These are phyloP conservation scores for Gadus chalcogrammus DNA, from an alignment of 2,113 vertebrate genomes.

Conservation along the genomic window DNA sequence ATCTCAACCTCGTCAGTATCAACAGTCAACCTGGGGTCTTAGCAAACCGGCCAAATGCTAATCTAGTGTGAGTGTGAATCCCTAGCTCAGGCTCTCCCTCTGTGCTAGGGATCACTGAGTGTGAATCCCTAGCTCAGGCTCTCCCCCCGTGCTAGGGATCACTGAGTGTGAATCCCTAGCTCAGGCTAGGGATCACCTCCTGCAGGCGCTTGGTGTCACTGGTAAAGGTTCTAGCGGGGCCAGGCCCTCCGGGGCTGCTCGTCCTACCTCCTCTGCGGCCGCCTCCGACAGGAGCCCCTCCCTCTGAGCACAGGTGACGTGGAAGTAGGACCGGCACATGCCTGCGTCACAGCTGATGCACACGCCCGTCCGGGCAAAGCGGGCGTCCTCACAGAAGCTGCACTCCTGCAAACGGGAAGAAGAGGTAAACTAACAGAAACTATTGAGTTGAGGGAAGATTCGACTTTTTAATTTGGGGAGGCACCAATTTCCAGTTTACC, in stretches of 20 bases:
- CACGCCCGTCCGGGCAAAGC: slow-evolving; percentile 94
- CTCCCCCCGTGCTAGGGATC: no score
- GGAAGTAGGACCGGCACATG: slow-evolving; percentile 97
- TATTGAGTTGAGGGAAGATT: not conserved
- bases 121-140: no score
- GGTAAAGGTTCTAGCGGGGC: no score
- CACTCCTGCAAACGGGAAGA: slow-evolving; percentile 78
- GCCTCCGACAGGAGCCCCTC: slow-evolving; percentile 97
- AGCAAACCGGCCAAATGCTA: no score
- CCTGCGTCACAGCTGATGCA: slow-evolving; percentile 98
- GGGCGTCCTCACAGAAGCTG: slow-evolving; percentile 95
- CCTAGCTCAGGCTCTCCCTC: no score
- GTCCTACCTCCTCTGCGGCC: slow-evolving; percentile 91
- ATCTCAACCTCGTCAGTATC: no score
- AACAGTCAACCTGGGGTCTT: no score
- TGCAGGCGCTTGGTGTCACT: no score
- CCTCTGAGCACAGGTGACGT: slow-evolving; percentile 95
- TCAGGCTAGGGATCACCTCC: no score
- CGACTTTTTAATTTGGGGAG: not conserved
- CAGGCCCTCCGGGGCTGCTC: not conserved
- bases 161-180: no score
- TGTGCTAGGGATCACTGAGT: no score
- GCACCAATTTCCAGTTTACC: not conserved
- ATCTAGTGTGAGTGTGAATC: no score
- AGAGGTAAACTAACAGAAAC: not conserved